Evolutionary conservation across 37 sponge, comb jelly and placozoan genomes (phyloP), one percentile per base, ranked within the genome.

Genomic region (Spongilla lacustris): DNA sequence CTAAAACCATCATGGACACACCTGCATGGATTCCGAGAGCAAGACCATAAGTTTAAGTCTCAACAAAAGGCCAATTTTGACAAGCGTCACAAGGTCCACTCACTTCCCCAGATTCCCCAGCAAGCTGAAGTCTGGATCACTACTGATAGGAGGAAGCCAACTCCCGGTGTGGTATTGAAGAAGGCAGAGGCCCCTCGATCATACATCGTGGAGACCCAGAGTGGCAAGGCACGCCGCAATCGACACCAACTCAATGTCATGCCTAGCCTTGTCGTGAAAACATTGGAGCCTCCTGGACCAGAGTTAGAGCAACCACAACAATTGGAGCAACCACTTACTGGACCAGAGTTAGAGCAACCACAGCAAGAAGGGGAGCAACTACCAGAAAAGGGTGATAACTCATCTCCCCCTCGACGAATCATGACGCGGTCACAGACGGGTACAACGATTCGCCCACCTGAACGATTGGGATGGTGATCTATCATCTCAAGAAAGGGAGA

Each of bases 101-200:
- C 79, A 17, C 41, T 77, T 0, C 68, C 67, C 11, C 25, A 29
- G 3, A 76, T 91, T 11, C 74, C 78, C 1, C 79, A 81, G 66
- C 72, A 82, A 0, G 50, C 83, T 0, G 31, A 81, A 48, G 91
- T 91, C 11, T 91, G 91, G 91, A 29, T 91, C 28, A 50, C 82
- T 0, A 80, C 80, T 6, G 72, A 70, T 24, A 38, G 69, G 35
- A 11, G 71, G 5, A 21, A 27, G 2, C 37, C 27, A 27, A 8
- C 21, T 26, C 46, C 46, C 46, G 89, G 89, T 50, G 30, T 41
- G 50, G 73, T 83, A 10, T 66, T 83, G 4, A 8, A 31, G 33
- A 17, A 35, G 4, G 84, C 67, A 22, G 35, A 71, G 35, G 34
- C 74, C 36, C 89, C 89, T 13, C 26, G 89, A 19, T 82, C 83